phyloP scores from a whole-genome alignment of 30 jellyfish, hydroid and myxozoan genomes.

The Chrysaora quinquecirrha region DNA sequence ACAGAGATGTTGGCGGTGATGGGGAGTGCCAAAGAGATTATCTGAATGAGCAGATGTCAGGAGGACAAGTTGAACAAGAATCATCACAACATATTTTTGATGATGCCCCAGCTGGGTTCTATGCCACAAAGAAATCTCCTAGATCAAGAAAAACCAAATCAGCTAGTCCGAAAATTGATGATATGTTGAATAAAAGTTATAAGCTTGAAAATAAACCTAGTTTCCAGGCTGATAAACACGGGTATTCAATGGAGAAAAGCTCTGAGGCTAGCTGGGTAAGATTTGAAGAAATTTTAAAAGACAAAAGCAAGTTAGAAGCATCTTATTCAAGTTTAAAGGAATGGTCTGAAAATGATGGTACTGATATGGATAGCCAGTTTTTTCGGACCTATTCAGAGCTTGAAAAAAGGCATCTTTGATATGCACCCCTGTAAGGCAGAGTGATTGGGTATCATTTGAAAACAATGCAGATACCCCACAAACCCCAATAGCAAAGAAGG shows the following conservation, averaged over 20 bases:
- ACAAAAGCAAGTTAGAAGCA: background rate
- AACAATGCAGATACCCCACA: background rate
- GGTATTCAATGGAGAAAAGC: background rate
- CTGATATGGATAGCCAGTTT: background rate
- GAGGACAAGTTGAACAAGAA: background rate
- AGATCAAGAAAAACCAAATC: background rate
- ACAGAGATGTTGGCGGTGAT: background rate
- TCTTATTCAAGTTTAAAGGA: background rate
- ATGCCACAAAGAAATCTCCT: background rate
- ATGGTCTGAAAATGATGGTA: background rate
- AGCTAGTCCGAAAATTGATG: background rate
- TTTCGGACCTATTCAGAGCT: background rate
- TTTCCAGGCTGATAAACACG: too few relatives aligned
- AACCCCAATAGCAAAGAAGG: background rate
- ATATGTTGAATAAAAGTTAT: background rate
- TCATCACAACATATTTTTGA: background rate
- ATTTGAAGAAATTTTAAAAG: background rate
- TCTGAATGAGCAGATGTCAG: constrained; percentile 3
- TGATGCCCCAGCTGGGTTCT: background rate
- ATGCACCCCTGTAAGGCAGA: background rate
- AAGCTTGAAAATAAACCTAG: too few relatives aligned
- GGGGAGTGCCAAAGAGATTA: background rate
- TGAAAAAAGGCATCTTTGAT: background rate
- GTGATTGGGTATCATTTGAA: constrained; percentile 29
- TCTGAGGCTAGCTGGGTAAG: background rate